Evolutionary conservation across 2,113 vertebrate species (phyloP), one percentile per base, ranked within the genome.

Genomic region (Oncorhynchus mykiss): DNA sequence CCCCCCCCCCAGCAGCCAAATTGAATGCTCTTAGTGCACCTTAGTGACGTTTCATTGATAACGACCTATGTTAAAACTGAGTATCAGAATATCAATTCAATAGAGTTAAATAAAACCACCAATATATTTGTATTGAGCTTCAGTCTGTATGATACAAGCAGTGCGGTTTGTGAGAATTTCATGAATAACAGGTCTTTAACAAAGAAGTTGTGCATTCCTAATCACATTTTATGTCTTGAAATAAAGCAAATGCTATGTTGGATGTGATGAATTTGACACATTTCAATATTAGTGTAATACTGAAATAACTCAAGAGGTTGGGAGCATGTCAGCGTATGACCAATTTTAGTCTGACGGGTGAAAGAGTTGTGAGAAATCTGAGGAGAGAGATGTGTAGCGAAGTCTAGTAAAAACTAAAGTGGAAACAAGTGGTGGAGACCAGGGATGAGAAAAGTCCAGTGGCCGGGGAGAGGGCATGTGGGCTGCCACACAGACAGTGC

Each of bases 191-290:
- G 49, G 49, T 16, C 49, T 51, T 16, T 14, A 60, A 60, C 59
- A 22, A 60, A 60, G 18, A 60, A 60, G 11, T 2, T 60, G 16
- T 60, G 5, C 20, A 60, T 60, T n/a, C 3, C 57, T 22, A 60
- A 60, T 22, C 22, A 51, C 11, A 12, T 51, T 20, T 60, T 60
- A 1, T 3, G 12, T 12, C 18, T 60, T 60, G 59, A 60, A 60
- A n/a, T 60, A 22, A 60, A 60, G 59, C n/a, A 60, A n/a, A 14
- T 22, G 2, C 5, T 8, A 60, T 51, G 11, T 51, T 11, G 0
- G 49, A 51, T 51, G 91, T 85, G 80, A 92, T 91, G 88, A 91
- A 85, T 92, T 86, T 88, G 87, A 90, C 72, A 74, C 67, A 68
- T 68, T 31, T 68, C 18, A 39, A 39, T 39, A 39, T 9, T 39